Conservation (phyloP, 2,888 invertebrate genomes). For the Calliopum simillimum region DNA sequence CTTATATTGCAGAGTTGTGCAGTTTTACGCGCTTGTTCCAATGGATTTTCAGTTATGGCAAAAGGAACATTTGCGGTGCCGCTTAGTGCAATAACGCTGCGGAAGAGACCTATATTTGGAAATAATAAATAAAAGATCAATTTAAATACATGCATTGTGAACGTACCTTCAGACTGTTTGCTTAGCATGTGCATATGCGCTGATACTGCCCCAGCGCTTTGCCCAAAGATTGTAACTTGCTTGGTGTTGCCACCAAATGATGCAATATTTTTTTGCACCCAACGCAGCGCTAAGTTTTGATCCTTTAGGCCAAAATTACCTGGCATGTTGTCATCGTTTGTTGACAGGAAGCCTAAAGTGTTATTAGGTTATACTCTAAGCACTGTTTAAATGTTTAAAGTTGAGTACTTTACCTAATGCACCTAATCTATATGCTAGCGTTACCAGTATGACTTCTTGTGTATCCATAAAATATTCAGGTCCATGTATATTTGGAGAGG, state of each 20-base stretch:
- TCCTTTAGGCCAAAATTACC: slow-evolving; percentile 70
- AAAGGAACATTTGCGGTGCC: slow-evolving; percentile 68
- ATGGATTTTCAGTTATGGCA: slow-evolving; percentile 52
- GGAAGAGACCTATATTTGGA: slow-evolving; percentile 62
- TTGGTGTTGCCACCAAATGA: slow-evolving; percentile 67
- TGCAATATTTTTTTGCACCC: slow-evolving; percentile 68
- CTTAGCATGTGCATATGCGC: slow-evolving; percentile 69
- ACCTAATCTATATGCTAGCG: slow-evolving; percentile 68
- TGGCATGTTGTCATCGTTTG: slow-evolving; percentile 67
- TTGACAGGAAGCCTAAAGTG: slow-evolving; percentile 67
- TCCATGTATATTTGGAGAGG: slow-evolving; percentile 65
- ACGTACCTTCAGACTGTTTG: slow-evolving; percentile 62
- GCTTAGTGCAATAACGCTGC: slow-evolving; percentile 68
- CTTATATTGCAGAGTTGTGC: slow-evolving; percentile 67
- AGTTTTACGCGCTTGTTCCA: slow-evolving; percentile 62
- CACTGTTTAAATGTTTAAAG: no score
- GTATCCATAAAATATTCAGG: slow-evolving; percentile 70
- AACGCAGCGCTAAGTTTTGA: slow-evolving; percentile 67
- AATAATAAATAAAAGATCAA: not conserved
- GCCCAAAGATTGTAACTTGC: slow-evolving; percentile 68
- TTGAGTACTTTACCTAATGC: slow-evolving; percentile 57
- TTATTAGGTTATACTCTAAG: not conserved
- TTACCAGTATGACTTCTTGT: slow-evolving; percentile 67
- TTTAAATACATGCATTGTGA: no score
- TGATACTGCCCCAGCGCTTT: slow-evolving; percentile 68